Evolutionary conservation across 2,113 vertebrate genomes (phyloP).

Genomic region (Tauraco erythrolophus): DNA sequence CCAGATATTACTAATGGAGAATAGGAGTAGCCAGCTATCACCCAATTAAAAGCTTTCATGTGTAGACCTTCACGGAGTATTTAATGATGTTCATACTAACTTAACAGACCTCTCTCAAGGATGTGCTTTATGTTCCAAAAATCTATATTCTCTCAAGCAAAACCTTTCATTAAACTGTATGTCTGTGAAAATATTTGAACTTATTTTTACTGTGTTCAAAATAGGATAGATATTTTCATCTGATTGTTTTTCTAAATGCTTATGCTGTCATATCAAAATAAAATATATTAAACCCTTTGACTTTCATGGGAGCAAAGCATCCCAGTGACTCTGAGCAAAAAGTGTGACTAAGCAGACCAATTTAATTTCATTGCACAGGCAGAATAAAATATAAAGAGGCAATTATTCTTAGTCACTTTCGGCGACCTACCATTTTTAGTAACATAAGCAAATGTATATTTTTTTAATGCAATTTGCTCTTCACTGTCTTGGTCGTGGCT

Average conservation of each 20-base stretch:
- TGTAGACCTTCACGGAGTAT: not conserved
- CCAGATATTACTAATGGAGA: not conserved
- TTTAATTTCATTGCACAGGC: conserved; percentile 43
- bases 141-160: not conserved
- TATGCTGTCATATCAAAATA: conserved; percentile 27
- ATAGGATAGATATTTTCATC: conserved; percentile 12
- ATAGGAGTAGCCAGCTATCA: conserved; percentile 17
- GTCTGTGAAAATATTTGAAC: not conserved
- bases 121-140: conserved; percentile 21
- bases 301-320: conserved; percentile 12
- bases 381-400: conserved; percentile 38
- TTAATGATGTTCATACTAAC: not conserved
- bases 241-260: conserved; percentile 22
- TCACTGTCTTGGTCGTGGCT: not conserved
- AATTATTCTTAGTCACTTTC: conserved; percentile 57
- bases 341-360: conserved; percentile 52
- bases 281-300: conserved; percentile 33
- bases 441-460: conserved; percentile 44
- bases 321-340: conserved; percentile 24
- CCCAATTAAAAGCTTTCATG: conserved; percentile 21
- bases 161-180: not conserved
- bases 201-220: conserved; percentile 23
- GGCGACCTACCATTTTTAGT: conserved; percentile 39
- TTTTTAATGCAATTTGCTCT: conserved; percentile 50
- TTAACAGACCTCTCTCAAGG: not conserved